phyloP scores from a whole-genome alignment of 2,888 invertebrate genomes.

The Hyposoter didymator region DNA sequence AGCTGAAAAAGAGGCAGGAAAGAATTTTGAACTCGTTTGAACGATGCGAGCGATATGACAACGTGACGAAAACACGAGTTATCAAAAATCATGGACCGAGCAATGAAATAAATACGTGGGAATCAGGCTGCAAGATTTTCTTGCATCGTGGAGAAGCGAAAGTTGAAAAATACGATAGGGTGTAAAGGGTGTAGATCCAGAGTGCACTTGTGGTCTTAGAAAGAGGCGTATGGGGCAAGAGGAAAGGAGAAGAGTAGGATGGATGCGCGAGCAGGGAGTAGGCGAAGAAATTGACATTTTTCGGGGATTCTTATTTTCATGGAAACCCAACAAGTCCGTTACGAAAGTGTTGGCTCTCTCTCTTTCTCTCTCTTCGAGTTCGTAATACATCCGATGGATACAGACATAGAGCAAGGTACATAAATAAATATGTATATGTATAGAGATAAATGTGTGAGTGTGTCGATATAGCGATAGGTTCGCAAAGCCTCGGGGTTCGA shows the following conservation, averaged over 20 bases:
- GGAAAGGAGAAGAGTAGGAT: neutral
- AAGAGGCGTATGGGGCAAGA: neutral
- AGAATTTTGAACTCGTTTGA: neutral
- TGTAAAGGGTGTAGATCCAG: neutral
- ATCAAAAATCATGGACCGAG: neutral
- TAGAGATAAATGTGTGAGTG: neutral
- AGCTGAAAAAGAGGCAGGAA: neutral
- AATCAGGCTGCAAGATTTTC: neutral
- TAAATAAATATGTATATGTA: slow-evolving; percentile 15
- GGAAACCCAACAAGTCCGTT: slow-evolving; percentile 36
- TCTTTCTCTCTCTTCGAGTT: slow-evolving; percentile 3
- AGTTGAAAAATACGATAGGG: neutral
- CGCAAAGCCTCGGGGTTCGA: slow-evolving; percentile 66
- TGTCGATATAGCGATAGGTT: slow-evolving; percentile 54
- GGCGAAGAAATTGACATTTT: slow-evolving; percentile 26
- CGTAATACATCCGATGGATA: slow-evolving; percentile 60
- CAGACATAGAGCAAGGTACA: neutral
- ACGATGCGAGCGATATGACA: no score
- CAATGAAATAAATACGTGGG: neutral
- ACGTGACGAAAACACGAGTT: no score
- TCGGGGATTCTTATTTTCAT: slow-evolving; percentile 44
- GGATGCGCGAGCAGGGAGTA: neutral
- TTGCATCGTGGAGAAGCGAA: neutral
- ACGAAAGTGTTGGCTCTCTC: slow-evolving; percentile 17
- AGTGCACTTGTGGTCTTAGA: neutral